These are phyloP conservation scores for Acropora yongei DNA, from an alignment of 64 coral and sea anemone genomes.

Conservation along the genomic window DNA sequence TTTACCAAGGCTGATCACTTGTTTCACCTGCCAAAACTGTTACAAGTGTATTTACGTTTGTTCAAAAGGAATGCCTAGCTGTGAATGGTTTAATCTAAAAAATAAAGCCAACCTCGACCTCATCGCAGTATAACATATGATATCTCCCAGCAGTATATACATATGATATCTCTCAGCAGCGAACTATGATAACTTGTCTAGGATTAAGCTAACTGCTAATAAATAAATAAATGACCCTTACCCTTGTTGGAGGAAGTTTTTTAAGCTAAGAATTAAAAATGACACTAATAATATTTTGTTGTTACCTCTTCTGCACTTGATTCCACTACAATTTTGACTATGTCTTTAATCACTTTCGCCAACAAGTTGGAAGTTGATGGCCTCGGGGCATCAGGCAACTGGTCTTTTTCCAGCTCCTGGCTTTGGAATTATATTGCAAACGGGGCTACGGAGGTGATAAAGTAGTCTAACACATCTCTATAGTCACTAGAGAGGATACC, in stretches of 20 bases:
- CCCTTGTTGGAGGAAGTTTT: neutral
- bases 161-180: neutral
- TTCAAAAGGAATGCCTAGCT: neutral
- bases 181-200: neutral
- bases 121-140: neutral
- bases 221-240: neutral
- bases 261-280: neutral
- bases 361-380: neutral
- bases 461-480: neutral
- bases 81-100: neutral
- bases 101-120: neutral
- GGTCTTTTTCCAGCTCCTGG: neutral
- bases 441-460: constrained; percentile 1
- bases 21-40: constrained; percentile 21
- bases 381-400: neutral
- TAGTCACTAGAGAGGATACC: neutral
- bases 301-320: neutral
- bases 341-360: neutral
- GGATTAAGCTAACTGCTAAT: neutral
- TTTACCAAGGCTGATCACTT: constrained; percentile 14
- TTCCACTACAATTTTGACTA: neutral
- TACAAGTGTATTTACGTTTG: neutral
- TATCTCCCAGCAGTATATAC: neutral
- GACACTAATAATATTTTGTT: neutral
- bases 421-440: constrained; percentile 18